Evolutionary conservation across 2,797 vertebrate genomes (phyloP).

Genomic region (Catostomus latipinnis): DNA sequence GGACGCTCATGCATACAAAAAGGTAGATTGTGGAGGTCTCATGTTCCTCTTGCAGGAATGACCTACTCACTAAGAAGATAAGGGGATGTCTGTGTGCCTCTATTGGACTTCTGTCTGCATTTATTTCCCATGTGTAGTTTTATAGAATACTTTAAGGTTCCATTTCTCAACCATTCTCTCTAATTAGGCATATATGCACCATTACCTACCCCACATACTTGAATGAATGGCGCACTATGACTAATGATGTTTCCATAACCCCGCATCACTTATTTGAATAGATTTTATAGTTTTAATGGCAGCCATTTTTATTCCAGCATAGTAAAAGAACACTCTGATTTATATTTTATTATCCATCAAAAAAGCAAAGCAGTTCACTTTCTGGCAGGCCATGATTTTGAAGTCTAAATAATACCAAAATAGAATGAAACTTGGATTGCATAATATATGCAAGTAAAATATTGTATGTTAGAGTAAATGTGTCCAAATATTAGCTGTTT

Average conservation of each 20-base stretch:
- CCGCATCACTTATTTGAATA: constrained; percentile 6
- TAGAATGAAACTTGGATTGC: not conserved
- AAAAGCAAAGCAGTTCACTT: not conserved
- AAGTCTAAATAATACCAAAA: not conserved
- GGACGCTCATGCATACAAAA: not conserved
- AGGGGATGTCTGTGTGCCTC: not conserved
- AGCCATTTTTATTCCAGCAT: not conserved
- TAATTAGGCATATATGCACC: not conserved
- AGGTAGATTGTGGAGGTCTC: not conserved
- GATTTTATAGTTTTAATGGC: not conserved
- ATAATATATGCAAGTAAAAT: no score
- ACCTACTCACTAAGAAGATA: not conserved
- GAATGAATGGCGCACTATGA: constrained; percentile 35
- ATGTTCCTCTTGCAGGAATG: constrained; percentile 43
- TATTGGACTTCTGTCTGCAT: constrained; percentile 5
- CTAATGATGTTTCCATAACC: not conserved
- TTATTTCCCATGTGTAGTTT: constrained; percentile 27
- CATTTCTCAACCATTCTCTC: not conserved
- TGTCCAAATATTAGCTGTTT: not conserved
- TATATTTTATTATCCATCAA: constrained; percentile 20
- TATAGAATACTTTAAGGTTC: constrained; percentile 16
- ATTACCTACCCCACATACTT: constrained; percentile 5
- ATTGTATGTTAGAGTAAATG: not conserved
- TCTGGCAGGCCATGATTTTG: constrained; percentile 6
- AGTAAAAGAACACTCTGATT: not conserved